A percentile compares a stretch with the other conserved stretches of the same genome.
Evolutionary conservation across 2,888 invertebrate genomes (phyloP).

Genomic region (Meandrusa payeni): DNA sequence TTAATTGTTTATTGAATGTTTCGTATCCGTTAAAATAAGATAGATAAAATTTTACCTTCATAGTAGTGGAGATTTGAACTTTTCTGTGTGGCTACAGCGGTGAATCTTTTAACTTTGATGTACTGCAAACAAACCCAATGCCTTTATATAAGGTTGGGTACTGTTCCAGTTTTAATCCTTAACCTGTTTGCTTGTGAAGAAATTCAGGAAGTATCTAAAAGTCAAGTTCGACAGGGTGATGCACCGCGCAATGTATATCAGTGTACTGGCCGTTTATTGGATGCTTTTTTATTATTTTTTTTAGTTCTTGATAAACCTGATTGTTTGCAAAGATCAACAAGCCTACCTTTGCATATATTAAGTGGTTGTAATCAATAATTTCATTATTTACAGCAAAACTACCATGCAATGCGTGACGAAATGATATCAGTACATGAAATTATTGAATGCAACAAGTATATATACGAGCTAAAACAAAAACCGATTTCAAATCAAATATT

Average conservation of each 20-base stretch:
- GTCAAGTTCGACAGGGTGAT: conserved; percentile 65
- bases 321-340: background rate
- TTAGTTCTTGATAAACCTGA: conserved; percentile 9
- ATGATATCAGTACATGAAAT: too few relatives aligned
- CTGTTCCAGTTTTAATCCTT: conserved; percentile 40
- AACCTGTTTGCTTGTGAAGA: conserved; percentile 49
- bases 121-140: conserved; percentile 27
- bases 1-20: too few relatives aligned
- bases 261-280: conserved; percentile 18
- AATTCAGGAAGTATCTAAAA: conserved; percentile 71
- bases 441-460: too few relatives aligned
- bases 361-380: conserved; percentile 3
- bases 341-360: background rate
- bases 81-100: conserved; percentile 56
- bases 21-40: background rate
- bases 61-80: conserved; percentile 45
- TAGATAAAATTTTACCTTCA: conserved; percentile 55
- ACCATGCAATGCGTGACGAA: background rate
- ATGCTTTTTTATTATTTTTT: conserved; percentile 24
- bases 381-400: background rate
- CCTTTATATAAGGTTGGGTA: conserved; percentile 52
- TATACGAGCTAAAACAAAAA: background rate
- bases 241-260: conserved; percentile 47
- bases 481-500: background rate
- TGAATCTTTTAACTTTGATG: conserved; percentile 53